Base-by-base conservation (phyloP, 1,140 invertebrate genomes). In the Phocides pigmalion region DNA sequence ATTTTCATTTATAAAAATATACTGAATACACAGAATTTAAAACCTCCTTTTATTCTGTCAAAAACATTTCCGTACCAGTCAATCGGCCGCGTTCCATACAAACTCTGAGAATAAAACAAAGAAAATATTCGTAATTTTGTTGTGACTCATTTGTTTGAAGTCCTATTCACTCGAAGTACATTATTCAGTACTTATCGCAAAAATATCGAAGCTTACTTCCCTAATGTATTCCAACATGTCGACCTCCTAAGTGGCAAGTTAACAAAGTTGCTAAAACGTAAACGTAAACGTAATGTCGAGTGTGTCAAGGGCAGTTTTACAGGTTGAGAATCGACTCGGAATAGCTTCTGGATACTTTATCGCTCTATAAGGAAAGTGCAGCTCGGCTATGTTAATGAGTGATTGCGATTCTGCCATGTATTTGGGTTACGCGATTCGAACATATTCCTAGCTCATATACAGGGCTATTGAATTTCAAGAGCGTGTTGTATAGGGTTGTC, bases 211-310 rank as follows among this genome's bases (percentile, higher is more conserved):
- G n/a, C 35, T 2, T 22, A 39, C 14, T 39, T 12, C 35, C 12
- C 12, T 39, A n/a, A 39, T 14, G 12, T 39, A 39, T 39, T 39
- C 35, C 3, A 39, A 39, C 35, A 17, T 46, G 17, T 11, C 17
- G 22, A 46, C 17, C 22, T 11, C 3, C 19, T 47, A 47, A 47
- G 44, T 47, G 44, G 20, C 22, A 47, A 47, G 44, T 47, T 47
- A 6, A 22, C 35, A 39, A 14, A 39, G 35, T 39, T 39, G 12
- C 35, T 11, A 17, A 47, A 47, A 14, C 44, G 19, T 12, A 25
- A 47, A 47, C 25, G n/a, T 47, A 25, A 39, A 12, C 35, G 12
- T 39, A 39, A 39, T 39, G 14, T n/a, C 35, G 22, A 39, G 35
- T 14, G 35, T 39, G 35, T 39, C 35, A 39, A 39, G 35, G 35